Evolutionary conservation across 2,888 invertebrate species (phyloP), one percentile per base, ranked within the genome.

Genomic region (Platycnemis pennipes): DNA sequence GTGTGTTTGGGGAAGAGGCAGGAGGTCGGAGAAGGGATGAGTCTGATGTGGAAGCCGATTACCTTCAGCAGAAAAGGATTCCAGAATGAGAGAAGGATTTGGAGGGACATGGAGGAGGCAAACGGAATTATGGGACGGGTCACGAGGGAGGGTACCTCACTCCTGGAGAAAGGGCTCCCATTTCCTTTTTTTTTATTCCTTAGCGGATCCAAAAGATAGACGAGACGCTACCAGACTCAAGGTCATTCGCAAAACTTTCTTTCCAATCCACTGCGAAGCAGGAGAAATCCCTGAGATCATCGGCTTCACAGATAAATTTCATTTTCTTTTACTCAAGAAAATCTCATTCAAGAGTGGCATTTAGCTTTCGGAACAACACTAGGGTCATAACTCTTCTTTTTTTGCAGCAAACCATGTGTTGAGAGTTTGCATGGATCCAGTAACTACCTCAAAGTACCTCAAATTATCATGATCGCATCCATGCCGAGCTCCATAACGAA

Each of bases 91-190:
- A 44, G 26, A 91, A 91, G 91, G 91, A 91, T 91, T 91, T 91
- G 56, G 91, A 26, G 91, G 91, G 53, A 69, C 91, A 91, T 91
- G n/a, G 44, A n/a, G 91, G 91, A 91, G 91, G 63, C 91, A 91
- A 63, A 91, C 63, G 91, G 91, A 91, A 69, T 91, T 91, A 91
- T 69, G 91, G 91, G 91, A 13, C n/a, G 89, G 91, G 91, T 91
- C 91, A 91, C 91, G 63, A 13, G 63, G 63, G 56, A 31, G 56
- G 53, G 53, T 56, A 89, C 42, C 53, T 49, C 42, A 19, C 26
- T 63, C 16, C 16, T 63, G 3, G 37, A 16, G 37, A 37, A 37
- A 77, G 37, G 37, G 37, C 31, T 13, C 37, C 37, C 77, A 11
- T 37, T 13, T 77, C 37, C 31, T 16, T 13, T n/a, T 37, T 37